These are phyloP conservation scores for Drosophila nigromelanica DNA, from an alignment of 1,140 invertebrate genomes.

Conservation along the genomic window DNA sequence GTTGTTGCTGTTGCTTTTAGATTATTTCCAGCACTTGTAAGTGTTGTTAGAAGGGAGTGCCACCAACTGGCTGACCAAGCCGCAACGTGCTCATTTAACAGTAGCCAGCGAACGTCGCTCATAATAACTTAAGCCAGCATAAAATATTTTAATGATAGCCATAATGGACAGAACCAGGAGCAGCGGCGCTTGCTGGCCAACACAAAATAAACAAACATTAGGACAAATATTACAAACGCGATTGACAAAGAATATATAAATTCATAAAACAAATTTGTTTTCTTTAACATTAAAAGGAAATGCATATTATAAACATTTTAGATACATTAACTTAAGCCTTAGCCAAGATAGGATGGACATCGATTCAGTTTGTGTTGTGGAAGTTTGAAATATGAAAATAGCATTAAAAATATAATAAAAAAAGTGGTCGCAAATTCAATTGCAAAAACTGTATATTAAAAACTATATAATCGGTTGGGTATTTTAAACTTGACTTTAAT, in stretches of 20 bases:
- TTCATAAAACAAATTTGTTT: neutral
- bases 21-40: slow-evolving; percentile 79
- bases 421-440: too few species aligned
- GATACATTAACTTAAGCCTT: too few species aligned
- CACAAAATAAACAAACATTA: slow-evolving; percentile 43
- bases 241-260: neutral
- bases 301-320: too few species aligned
- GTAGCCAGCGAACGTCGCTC: slow-evolving; percentile 71
- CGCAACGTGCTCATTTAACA: slow-evolving; percentile 80
- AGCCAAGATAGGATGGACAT: too few species aligned
- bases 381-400: too few species aligned
- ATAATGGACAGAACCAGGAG: slow-evolving; percentile 41
- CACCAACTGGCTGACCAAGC: slow-evolving; percentile 54
- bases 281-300: neutral
- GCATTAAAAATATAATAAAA: too few species aligned
- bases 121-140: slow-evolving; percentile 78
- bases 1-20: slow-evolving; percentile 50
- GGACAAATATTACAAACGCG: neutral
- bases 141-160: slow-evolving; percentile 80
- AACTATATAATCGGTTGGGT: too few species aligned
- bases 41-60: slow-evolving; percentile 80
- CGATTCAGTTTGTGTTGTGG: too few species aligned
- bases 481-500: too few species aligned
- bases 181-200: slow-evolving; percentile 19
- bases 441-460: too few species aligned